Evolutionary conservation across 1,140 invertebrate species (phyloP).

Genomic region (Papilio aristodemus): DNA sequence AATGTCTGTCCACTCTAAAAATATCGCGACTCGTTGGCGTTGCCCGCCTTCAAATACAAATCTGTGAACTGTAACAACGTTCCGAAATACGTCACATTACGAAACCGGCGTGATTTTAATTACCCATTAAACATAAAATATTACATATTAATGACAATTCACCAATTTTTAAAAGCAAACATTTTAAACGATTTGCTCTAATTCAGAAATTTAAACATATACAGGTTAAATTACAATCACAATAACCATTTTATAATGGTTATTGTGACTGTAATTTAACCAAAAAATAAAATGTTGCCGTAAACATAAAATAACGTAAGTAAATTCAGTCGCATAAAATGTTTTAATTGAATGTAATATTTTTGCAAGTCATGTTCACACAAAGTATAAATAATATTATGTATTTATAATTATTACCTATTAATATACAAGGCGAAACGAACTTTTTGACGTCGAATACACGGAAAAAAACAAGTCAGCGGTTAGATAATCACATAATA

Average conservation of each 20-base stretch:
- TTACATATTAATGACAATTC: constrained; percentile 2
- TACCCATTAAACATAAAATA: neutral
- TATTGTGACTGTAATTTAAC: neutral
- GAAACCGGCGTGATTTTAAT: constrained; percentile 25
- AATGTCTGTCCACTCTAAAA: constrained; percentile 76
- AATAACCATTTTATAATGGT: too few species aligned
- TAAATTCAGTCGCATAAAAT: neutral
- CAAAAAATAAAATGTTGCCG: neutral
- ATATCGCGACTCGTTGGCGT: constrained; percentile 69
- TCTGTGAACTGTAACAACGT: constrained; percentile 59
- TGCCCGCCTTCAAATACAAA: constrained; percentile 60
- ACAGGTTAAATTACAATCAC: neutral
- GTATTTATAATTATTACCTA: neutral
- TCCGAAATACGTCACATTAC: constrained; percentile 33
- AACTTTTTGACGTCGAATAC: neutral
- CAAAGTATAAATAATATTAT: neutral
- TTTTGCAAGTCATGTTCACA: constrained; percentile 7
- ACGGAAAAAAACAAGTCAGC: neutral
- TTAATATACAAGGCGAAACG: neutral
- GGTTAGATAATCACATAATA: constrained; percentile 7
- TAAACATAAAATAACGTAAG: neutral
- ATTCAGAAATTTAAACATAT: neutral
- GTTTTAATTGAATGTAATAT: neutral
- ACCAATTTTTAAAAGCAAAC: neutral
- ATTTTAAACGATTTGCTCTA: neutral